Conservation (phyloP, 2,113 vertebrate species). For the Syrrhaptes paradoxus region DNA sequence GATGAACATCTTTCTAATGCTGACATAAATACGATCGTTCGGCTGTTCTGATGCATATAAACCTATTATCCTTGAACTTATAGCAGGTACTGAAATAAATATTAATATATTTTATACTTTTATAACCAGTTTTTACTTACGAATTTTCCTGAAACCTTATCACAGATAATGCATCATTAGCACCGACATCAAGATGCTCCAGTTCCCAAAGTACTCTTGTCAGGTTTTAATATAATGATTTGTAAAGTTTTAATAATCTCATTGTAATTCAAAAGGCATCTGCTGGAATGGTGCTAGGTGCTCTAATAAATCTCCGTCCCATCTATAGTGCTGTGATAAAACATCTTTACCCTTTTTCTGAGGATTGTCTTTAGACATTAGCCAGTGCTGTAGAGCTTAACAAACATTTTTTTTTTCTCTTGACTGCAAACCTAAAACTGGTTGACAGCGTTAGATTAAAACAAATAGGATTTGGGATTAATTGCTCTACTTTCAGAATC, state of each 20-base stretch:
- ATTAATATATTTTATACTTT: slow-evolving; percentile 74
- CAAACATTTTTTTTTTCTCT: slow-evolving; percentile 44
- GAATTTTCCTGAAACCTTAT: slow-evolving; percentile 71
- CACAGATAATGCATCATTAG: slow-evolving; percentile 68
- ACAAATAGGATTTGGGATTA: slow-evolving; percentile 68
- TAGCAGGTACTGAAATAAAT: slow-evolving; percentile 71
- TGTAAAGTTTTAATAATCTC: slow-evolving; percentile 81
- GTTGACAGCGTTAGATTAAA: slow-evolving; percentile 66
- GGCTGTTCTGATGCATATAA: slow-evolving; percentile 44
- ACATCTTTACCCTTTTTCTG: slow-evolving; percentile 63
- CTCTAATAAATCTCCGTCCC: slow-evolving; percentile 71
- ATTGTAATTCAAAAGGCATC: slow-evolving; percentile 76
- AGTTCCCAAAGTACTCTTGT: slow-evolving; percentile 70
- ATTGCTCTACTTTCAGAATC: slow-evolving; percentile 58
- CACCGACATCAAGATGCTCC: slow-evolving; percentile 61
- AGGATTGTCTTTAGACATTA: slow-evolving; percentile 72
- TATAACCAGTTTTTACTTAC: slow-evolving; percentile 71
- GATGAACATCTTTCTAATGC: slow-evolving; percentile 34
- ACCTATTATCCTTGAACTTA: slow-evolving; percentile 63
- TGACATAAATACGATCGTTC: slow-evolving; percentile 38
- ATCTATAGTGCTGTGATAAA: slow-evolving; percentile 67
- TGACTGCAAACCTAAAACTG: slow-evolving; percentile 59
- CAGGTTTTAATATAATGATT: slow-evolving; percentile 74
- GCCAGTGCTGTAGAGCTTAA: slow-evolving; percentile 53
- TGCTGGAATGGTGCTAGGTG: slow-evolving; percentile 63